These are phyloP conservation scores for Hartigia nigra DNA, from an alignment of 2,888 invertebrate genomes.

Conservation along the genomic window DNA sequence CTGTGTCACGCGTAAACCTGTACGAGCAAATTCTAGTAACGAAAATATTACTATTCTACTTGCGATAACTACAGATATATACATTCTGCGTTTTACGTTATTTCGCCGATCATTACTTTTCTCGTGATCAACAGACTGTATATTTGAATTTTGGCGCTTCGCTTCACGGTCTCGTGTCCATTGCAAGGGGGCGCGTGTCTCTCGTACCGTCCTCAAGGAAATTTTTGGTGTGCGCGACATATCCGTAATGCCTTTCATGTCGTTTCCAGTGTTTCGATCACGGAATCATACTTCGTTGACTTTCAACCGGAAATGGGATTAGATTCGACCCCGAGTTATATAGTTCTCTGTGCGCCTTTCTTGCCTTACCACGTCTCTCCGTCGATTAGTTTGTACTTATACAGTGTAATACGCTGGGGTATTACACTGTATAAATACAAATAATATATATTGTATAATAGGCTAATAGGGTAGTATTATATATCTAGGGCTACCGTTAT, in stretches of 20 bases:
- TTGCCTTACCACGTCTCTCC: background rate
- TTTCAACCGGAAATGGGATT: background rate
- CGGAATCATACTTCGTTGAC: slow-evolving; percentile 6
- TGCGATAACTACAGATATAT: background rate
- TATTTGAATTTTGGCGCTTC: background rate
- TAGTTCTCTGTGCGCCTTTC: background rate
- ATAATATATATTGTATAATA: too few species aligned
- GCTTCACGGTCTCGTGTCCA: background rate
- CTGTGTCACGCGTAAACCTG: background rate
- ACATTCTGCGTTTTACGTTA: background rate
- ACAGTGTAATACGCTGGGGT: background rate
- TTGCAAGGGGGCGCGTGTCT: background rate
- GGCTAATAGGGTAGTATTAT: too few species aligned
- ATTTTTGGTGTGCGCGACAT: background rate
- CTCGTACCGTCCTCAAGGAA: background rate
- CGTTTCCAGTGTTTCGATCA: background rate
- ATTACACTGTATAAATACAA: too few species aligned
- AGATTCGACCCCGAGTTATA: background rate
- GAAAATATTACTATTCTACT: background rate
- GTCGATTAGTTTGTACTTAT: background rate
- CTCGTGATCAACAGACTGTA: background rate
- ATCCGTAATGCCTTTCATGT: background rate
- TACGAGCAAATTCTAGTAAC: background rate
- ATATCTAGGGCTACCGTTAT: background rate
- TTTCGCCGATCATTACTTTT: background rate